Base-by-base conservation (phyloP, 2,797 vertebrate species). In the Characodon lateralis region DNA sequence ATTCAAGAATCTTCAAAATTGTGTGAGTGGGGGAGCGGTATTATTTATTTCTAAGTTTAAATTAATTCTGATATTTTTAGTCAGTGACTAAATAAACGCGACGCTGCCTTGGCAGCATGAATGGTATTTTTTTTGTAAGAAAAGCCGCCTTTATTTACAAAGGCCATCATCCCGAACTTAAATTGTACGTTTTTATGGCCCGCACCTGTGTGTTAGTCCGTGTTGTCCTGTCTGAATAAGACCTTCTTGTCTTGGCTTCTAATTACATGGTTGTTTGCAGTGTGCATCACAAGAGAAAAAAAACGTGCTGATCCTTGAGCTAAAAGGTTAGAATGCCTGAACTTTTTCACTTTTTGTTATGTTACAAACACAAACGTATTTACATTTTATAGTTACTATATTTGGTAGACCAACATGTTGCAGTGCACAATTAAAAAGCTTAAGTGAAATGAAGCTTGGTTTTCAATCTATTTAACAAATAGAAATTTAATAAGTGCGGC, bases 101-200 rank as follows among this genome's bases (percentile, higher is more conserved):
- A 95, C 95, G 97, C 98, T 98, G 98, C 96, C 95, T 97, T 96
- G 96, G 97, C 97, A 98, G 97, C 97, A 97, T 96, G 95, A 96
- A 95, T 89, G 95, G 96, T 96, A 96, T 87, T 94, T 96, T 35
- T 96, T 97, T 97, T 96, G 95, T 96, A 97, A 96, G 95, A 93
- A 95, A 96, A 93, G 93, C 95, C 96, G 97, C 98, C 97, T 99
- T 98, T 97, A 96, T 99, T 98, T 96, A 97, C 95, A 95, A 98
- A 98, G 97, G 97, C 97, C 93, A 94, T 93, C 84, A 87, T 90
- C 93, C 95, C 84, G 77, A 89, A 89, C 91, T 56, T 89, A 86
- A 70, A 81, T 85, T 85, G 86, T 88, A 91, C 87, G 88, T 89
- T 93, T 92, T 78, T 88, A 90, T 83, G 87, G 92, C 91, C 87